Evolutionary conservation across 2,888 invertebrate species (phyloP), one percentile per base, ranked within the genome.

Genomic region (Cerceris ruficornis): DNA sequence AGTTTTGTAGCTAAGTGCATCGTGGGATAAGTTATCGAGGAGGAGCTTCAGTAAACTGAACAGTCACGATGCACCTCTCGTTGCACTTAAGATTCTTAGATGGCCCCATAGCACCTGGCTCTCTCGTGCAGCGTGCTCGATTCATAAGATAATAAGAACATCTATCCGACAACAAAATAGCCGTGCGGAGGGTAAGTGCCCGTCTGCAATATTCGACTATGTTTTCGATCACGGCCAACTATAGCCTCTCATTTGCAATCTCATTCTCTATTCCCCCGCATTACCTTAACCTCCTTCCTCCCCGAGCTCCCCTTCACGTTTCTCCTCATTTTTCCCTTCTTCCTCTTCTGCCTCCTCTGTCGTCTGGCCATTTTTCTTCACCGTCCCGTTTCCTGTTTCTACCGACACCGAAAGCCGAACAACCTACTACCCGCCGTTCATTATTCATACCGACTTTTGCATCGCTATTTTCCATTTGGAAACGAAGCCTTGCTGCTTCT

Each of bases 361-460:
- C 78, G 65, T 70, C 69, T 52, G 17, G 7, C 55, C 59, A 50
- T n/a, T 14, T 58, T 46, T 52, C 39, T 49, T 67, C 64, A 43
- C 52, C 9, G 57, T 69, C 50, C 54, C 62, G 62, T 61, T 61
- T 74, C 64, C 61, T 58, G 62, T 50, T 60, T 55, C 57, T 67
- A 55, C 49, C 64, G 49, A 42, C 58, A 39, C 11, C 39, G 69
- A 61, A 66, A 72, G 64, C 57, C 75, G 76, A 77, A 77, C 77
- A 59, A 68, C 43, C 68, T 42, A 69, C 66, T 54, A 62, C 58
- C 43, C 52, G 54, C 39, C 73, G 68, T 84, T 80, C 87, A 87
- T 88, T 88, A 87, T 88, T 88, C 86, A 88, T 87, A 82, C 70
- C 80, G 79, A 71, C 77, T 84, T 78, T 83, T 77, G 79, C 83